Evolutionary conservation across 2,888 invertebrate species (phyloP), one percentile per base, ranked within the genome.

Genomic region (Oeneis ivallda): DNA sequence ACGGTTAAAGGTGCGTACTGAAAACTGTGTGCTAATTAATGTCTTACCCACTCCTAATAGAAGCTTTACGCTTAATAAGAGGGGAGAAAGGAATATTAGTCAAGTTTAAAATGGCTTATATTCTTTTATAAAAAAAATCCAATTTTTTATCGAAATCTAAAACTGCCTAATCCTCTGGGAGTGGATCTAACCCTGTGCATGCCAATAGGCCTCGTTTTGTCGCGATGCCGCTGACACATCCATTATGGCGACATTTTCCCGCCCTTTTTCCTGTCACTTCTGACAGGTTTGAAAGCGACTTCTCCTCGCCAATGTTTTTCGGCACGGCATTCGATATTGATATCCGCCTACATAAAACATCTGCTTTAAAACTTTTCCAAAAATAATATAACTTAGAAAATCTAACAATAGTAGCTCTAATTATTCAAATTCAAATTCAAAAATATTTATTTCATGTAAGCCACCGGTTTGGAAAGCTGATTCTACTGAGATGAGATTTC

Each of bases 211-310:
- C 85, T 82, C 81, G 77, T 83, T 84, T 82, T 82, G 79, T 81
- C 82, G 82, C 84, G 83, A 82, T 90, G 88, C 80, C 84, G 84
- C 83, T 90, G 91, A 92, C 91, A 91, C 88, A 89, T 92, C 91
- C 90, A 92, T 91, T 92, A 91, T 85, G 84, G 83, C 85, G 90
- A 87, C 89, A 86, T 86, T 89, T 88, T 86, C 79, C 87, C 89
- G 87, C 88, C 91, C 89, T 89, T 89, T 92, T 91, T 86, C 83
- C 87, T 87, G 89, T 89, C 90, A 87, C 82, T 78, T 90, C 87
- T 92, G 91, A 90, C 90, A 91, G 86, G 79, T 91, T 89, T 86
- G 87, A 88, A 89, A 89, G 85, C 84, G 83, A 87, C 88, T 89
- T 87, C 86, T 85, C 84, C 82, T 83, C 80, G 77, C 81, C 84